These are phyloP conservation scores for Xestobium rufovillosum DNA, from an alignment of 2,888 invertebrate genomes.

Conservation along the genomic window DNA sequence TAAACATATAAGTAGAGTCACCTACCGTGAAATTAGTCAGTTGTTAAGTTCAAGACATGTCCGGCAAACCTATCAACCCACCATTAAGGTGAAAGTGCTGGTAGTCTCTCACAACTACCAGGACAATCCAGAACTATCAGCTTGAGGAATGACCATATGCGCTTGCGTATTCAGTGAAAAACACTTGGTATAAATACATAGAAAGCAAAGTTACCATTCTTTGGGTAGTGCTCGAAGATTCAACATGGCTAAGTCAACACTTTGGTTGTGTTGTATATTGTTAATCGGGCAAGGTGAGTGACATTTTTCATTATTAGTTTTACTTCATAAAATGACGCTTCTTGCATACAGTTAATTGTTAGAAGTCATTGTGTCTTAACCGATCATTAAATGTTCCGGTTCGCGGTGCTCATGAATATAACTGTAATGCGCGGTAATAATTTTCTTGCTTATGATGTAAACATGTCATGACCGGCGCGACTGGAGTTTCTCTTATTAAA, in stretches of 20 bases:
- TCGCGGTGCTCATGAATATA: too few species aligned
- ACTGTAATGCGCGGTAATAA: too few species aligned
- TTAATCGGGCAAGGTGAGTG: constrained; percentile 42
- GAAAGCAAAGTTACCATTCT: constrained; percentile 40
- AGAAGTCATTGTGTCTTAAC: too few species aligned
- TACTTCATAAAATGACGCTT: too few species aligned
- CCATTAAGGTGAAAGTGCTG: too few species aligned
- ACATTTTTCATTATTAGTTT: constrained; percentile 19
- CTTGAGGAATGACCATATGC: constrained; percentile 25
- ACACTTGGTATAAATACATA: constrained; percentile 44
- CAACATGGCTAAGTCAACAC: constrained; percentile 42
- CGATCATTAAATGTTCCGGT: too few species aligned
- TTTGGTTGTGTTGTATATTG: constrained; percentile 44
- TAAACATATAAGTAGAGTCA: constrained; percentile 40
- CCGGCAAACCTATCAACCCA: constrained; percentile 16
- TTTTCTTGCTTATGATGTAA: too few species aligned
- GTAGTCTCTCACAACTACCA: too few species aligned
- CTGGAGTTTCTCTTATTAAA: too few species aligned
- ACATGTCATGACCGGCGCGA: too few species aligned
- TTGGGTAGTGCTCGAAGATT: constrained; percentile 42
- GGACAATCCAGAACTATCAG: constrained; percentile 27
- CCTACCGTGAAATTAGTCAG: constrained; percentile 36
- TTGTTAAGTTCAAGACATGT: constrained; percentile 22
- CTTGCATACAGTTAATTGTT: too few species aligned
- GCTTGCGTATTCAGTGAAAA: constrained; percentile 38